Evolutionary conservation across 2,797 vertebrate species (phyloP).

Genomic region (Coccyzus lansbergi): DNA sequence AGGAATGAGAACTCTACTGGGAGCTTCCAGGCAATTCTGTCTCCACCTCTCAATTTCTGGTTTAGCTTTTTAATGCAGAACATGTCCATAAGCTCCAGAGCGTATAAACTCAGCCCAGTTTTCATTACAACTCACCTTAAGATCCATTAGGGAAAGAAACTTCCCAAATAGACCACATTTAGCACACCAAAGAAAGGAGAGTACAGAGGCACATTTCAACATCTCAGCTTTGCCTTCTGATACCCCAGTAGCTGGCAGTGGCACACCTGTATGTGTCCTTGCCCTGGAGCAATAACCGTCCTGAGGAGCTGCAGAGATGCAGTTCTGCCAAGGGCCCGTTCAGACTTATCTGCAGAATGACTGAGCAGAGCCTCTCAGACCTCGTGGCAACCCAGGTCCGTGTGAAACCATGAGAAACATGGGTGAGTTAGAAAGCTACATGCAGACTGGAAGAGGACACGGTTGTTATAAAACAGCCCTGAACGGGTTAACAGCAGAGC

Average conservation of each 20-base stretch:
- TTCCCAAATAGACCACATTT: background rate
- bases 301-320: background rate
- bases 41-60: background rate
- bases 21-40: background rate
- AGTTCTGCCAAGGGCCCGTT: constrained; percentile 3
- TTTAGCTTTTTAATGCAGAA: background rate
- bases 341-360: constrained; percentile 18
- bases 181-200: background rate
- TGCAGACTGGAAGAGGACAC: background rate
- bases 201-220: background rate
- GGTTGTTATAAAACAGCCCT: background rate
- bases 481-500: background rate
- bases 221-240: background rate
- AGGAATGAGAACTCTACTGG: background rate
- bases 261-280: background rate
- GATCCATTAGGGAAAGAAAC: background rate
- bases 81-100: background rate
- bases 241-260: background rate
- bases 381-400: background rate
- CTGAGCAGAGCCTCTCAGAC: background rate
- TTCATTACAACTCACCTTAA: background rate
- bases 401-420: background rate
- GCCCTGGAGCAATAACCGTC: constrained; percentile 43
- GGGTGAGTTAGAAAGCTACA: background rate
- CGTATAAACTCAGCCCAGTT: background rate